Base-by-base conservation (phyloP, 2,888 invertebrate genomes). In the Andrena trimmerana region DNA sequence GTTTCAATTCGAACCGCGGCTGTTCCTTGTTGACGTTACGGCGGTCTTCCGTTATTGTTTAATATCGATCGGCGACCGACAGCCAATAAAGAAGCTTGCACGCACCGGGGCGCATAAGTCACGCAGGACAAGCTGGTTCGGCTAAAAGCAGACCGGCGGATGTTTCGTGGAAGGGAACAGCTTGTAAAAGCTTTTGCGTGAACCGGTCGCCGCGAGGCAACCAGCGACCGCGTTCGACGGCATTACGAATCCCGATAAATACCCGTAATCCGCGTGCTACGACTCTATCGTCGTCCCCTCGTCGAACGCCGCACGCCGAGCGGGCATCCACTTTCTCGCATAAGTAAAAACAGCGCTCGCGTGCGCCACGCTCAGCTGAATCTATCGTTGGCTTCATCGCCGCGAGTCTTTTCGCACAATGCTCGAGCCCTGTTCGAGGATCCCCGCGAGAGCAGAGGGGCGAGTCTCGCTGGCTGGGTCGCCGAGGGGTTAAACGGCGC, bases 181-280 rank as follows among this genome's bases (percentile, higher is more conserved):
- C 33, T 59, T 59, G 74, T 67, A 50, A 27, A 42, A 67, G 2
- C 66, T 73, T 73, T 73, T 13, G 6, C 3, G 31, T 20, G 5
- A 31, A 29, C 42, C 29, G 20, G 4, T 8, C 54, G 20, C 4
- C 24, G 1, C 13, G 27, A 4, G 24, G 42, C 42, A 0, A 57
- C 27, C 33, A 33, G n/a, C 33, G 62, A 62, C 62, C 27, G 69
- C 20, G 68, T 60, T 75, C 60, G 75, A 52, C 62, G 60, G 62
- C 62, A 31, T 42, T 62, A 24, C 75, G 62, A 69, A 69, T 75
- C 75, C 75, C 69, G 48, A 62, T 52, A 50, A 69, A 54, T 62
- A 75, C 69, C 24, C 36, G 8, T 69, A 62, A 69, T 69, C 70
- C 62, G 29, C 13, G 29, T 16, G n/a, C 24, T 27, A 27, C 63